phyloP scores from a whole-genome alignment of 2,888 invertebrate species.

The Cancer borealis region DNA sequence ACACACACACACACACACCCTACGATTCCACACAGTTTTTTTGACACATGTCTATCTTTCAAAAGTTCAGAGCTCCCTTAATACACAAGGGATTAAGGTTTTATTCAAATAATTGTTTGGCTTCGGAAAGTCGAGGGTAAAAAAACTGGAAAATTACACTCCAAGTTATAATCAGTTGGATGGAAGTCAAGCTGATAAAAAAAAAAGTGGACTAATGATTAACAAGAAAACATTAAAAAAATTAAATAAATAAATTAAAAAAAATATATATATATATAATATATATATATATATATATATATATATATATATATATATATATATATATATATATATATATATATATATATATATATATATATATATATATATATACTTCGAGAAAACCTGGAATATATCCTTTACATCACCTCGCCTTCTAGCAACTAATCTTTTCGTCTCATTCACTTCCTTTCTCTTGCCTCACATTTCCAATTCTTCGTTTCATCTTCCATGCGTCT shows the following conservation, averaged over 20 bases:
- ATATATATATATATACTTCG: neutral
- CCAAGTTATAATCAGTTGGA: neutral
- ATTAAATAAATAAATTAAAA: too few relatives aligned
- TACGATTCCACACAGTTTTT: neutral
- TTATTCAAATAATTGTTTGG: neutral
- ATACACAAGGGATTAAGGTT: neutral
- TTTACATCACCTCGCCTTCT: neutral
- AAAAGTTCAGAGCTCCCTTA: neutral
- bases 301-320: too few relatives aligned
- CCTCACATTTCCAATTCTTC: conserved; percentile 10
- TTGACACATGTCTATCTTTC: neutral
- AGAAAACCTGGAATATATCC: neutral
- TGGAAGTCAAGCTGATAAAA: neutral
- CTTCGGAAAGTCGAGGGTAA: neutral
- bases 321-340: too few relatives aligned
- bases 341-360: too few relatives aligned
- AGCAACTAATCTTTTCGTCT: neutral
- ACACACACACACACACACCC: neutral
- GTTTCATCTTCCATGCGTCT: neutral
- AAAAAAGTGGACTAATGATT: neutral
- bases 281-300: too few relatives aligned
- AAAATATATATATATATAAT: too few relatives aligned
- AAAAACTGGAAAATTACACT: neutral
- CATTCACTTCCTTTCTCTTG: neutral
- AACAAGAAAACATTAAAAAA: neutral